Percentiles rank a stretch among this genome's conserved stretches.
Conservation (phyloP, 2,888 invertebrate species). For the Polylopha cassiicola region DNA sequence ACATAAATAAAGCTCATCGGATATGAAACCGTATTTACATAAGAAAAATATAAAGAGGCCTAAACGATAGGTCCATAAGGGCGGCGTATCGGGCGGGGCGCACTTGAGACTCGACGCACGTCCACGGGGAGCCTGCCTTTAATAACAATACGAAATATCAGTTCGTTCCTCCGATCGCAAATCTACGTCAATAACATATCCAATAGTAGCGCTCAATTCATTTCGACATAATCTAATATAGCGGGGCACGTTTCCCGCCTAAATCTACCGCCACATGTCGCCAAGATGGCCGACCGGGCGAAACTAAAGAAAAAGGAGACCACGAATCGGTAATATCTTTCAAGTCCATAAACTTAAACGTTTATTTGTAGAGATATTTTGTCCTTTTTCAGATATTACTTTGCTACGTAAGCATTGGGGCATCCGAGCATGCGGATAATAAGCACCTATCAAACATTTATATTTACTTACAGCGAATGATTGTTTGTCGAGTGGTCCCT, state of each 20-base stretch:
- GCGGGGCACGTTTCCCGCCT: conserved; percentile 75
- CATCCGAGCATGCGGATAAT: conserved; percentile 31
- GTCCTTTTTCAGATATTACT: conserved; percentile 74
- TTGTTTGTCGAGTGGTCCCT: conserved; percentile 11
- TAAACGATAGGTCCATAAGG: conserved; percentile 73
- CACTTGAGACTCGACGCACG: conserved; percentile 60
- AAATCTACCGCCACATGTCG: conserved; percentile 77
- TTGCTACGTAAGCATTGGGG: conserved; percentile 56
- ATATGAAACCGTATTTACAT: conserved; percentile 76
- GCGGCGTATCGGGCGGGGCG: conserved; percentile 55
- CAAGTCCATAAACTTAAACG: conserved; percentile 77
- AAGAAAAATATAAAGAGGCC: conserved; percentile 77
- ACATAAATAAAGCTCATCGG: conserved; percentile 78
- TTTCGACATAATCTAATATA: conserved; percentile 77
- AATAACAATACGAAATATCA: conserved; percentile 78
- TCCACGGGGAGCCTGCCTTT: conserved; percentile 62
- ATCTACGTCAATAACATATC: conserved; percentile 78
- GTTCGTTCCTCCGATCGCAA: conserved; percentile 77
- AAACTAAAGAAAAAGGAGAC: conserved; percentile 75
- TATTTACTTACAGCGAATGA: conserved; percentile 8
- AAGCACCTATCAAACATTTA: conserved; percentile 23
- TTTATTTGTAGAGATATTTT: conserved; percentile 77
- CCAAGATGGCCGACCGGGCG: conserved; percentile 74
- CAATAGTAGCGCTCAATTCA: conserved; percentile 75
- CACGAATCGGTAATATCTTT: conserved; percentile 78